Conservation (phyloP, 2,113 vertebrate genomes). For the Hipposideros armiger region DNA sequence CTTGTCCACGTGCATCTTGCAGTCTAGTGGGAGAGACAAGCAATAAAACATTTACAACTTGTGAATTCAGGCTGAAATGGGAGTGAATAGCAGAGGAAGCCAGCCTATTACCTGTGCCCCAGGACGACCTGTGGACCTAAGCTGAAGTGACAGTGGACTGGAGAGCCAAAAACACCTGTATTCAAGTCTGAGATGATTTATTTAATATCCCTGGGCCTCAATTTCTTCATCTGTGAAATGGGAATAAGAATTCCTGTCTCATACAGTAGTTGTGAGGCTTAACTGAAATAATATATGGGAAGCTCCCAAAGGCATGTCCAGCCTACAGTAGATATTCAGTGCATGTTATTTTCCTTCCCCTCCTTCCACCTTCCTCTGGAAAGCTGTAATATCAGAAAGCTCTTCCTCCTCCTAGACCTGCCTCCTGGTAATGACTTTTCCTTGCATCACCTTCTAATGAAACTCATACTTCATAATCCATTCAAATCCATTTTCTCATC, state of each 20-base stretch:
- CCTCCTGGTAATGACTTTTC: not conserved
- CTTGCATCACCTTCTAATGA: not conserved
- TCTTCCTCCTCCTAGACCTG: not conserved
- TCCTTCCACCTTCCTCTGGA: not conserved
- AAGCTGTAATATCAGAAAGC: not conserved
- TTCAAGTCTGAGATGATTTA: conserved; percentile 9
- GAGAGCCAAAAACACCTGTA: not conserved
- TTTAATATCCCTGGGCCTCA: not conserved
- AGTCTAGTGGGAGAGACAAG: not conserved
- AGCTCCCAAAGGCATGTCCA: not conserved
- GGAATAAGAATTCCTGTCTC: not conserved
- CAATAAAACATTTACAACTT: not conserved
- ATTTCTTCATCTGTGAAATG: not conserved
- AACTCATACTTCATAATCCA: not conserved
- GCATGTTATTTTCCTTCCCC: not conserved
- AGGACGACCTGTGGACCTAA: not conserved
- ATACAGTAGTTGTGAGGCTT: not conserved
- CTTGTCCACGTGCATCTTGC: not conserved
- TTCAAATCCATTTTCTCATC: not conserved
- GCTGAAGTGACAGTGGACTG: not conserved
- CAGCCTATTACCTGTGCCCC: not conserved
- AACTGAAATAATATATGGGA: not conserved
- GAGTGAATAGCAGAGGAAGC: not conserved
- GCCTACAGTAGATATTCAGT: not conserved
- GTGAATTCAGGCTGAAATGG: not conserved